Evolutionary conservation across 2,888 invertebrate genomes (phyloP).

Genomic region (Cenopis cana): DNA sequence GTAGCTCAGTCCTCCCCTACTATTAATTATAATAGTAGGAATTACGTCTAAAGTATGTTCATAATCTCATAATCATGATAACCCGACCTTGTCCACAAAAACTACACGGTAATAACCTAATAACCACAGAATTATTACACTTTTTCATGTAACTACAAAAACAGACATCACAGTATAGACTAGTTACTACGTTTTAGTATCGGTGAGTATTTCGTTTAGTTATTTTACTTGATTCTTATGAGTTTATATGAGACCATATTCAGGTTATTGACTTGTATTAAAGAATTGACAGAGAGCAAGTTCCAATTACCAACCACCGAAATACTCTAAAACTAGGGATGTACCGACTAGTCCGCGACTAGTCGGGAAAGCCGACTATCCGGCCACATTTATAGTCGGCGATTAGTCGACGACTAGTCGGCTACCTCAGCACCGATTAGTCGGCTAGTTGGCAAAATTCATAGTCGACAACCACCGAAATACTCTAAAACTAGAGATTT

Average conservation of each 20-base stretch:
- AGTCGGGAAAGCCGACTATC: no score
- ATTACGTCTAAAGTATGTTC: not conserved
- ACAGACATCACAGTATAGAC: not conserved
- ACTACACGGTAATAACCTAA: slow-evolving; percentile 1
- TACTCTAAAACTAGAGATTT: no score
- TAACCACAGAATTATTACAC: not conserved
- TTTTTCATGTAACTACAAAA: not conserved
- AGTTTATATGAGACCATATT: not conserved
- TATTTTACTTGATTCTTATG: no score
- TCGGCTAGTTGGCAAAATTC: no score
- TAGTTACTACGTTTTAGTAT: not conserved
- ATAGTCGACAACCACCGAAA: no score
- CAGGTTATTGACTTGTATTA: not conserved
- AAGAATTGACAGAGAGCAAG: not conserved
- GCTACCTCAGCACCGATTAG: no score
- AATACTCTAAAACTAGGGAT: no score
- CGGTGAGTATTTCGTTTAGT: not conserved
- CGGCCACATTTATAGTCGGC: no score
- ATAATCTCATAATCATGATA: not conserved
- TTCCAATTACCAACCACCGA: not conserved
- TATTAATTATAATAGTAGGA: not conserved
- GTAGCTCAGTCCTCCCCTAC: no score
- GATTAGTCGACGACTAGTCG: no score
- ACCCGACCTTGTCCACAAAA: slow-evolving; percentile 8
- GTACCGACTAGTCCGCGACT: no score